A percentile compares a stretch with the other conserved stretches of the same genome.
These are phyloP conservation scores for Phoxinus phoxinus DNA, from an alignment of 2,113 vertebrate genomes.

Conservation along the genomic window DNA sequence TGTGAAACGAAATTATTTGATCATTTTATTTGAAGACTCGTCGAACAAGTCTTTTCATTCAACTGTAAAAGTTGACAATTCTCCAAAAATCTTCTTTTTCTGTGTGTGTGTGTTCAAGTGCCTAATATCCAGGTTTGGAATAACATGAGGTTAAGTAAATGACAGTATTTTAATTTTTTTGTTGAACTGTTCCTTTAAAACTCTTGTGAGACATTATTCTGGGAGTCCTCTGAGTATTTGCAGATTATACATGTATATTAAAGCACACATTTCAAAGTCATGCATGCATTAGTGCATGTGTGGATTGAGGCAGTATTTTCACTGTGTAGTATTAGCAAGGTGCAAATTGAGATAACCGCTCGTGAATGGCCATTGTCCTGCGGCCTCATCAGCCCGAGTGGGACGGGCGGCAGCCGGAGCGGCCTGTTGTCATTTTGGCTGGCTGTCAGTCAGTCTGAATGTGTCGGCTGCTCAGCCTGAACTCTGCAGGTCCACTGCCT, in stretches of 20 bases:
- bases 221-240: background rate
- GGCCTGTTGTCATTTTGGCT: slow-evolving; percentile 21
- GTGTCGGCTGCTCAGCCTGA: slow-evolving; percentile 34
- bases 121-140: background rate
- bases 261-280: background rate
- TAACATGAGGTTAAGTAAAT: background rate
- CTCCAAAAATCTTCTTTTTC: background rate
- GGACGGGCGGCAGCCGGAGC: slow-evolving; percentile 19
- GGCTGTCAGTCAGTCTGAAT: slow-evolving; percentile 31
- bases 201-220: background rate
- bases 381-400: background rate
- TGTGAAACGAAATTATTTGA: background rate
- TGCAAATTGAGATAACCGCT: background rate
- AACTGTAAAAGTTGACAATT: too few relatives aligned
- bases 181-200: background rate
- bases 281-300: background rate
- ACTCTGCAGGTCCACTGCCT: slow-evolving; percentile 6
- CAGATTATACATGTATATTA: background rate
- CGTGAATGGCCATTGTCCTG: background rate
- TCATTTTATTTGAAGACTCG: background rate
- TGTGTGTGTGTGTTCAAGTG: background rate
- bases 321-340: slow-evolving; percentile 11
- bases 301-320: background rate
- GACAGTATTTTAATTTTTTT: background rate
- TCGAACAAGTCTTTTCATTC: too few relatives aligned